Base-by-base conservation (phyloP, 2,888 invertebrate genomes). In the Eledone cirrhosa region DNA sequence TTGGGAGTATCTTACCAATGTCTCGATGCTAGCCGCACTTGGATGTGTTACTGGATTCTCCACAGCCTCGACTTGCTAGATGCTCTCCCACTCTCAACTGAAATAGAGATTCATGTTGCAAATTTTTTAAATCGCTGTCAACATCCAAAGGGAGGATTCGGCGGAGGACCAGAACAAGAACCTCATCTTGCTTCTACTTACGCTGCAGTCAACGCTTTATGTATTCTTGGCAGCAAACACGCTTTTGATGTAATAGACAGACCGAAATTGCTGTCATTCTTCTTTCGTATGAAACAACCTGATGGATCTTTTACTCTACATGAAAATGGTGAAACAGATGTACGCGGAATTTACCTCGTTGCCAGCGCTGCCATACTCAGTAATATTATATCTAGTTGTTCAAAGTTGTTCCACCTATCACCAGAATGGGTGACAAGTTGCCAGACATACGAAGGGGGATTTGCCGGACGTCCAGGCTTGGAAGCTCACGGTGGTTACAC, bases 401-500 rank as follows among this genome's bases (percentile, higher is more conserved):
- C 94, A 48, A 93, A 94, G 67, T 91, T 99, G 81, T 96, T 97
- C 92, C 94, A 94, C 82, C 94, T 94, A 78, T 95, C 97, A 19
- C 95, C 95, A 0, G 95, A 97, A 88, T 99, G 98, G 98, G 94
- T 99, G 74, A 88, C 78, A 84, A 94, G 95, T 84, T 99, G 99
- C 92, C 99, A 99, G 91, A 97, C 98, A 0, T 99, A 98, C 92
- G 99, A 99, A 92, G 99, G 99, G 69, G 99, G 99, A 0, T 99
- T 99, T 92, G 95, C 95, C 63, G 98, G 98, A 0, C 94, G 93
- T 84, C 97, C 97, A 0, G 97, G 96, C 14, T 94, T 97, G 93
- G 99, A 99, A 91, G 99, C 99, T 11, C 99, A 99, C 92, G 99
- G 99, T 2, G 99, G 99, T n/a, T 99, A 99, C 91, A 95, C 98